phyloP scores from a whole-genome alignment of 2,113 vertebrate genomes.

The Aptenodytes forsteri region DNA sequence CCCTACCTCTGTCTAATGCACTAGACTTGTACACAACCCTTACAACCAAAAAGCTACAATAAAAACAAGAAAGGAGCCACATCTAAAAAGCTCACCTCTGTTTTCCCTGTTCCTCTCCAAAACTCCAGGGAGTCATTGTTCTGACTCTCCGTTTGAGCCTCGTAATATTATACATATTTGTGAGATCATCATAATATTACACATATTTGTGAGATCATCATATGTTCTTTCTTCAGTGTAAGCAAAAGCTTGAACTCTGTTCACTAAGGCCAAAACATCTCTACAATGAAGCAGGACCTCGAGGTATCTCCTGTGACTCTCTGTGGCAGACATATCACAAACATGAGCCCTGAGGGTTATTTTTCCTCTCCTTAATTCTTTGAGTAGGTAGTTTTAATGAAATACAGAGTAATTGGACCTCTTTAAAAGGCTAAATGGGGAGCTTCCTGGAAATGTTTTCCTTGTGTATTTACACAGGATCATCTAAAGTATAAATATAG shows the following conservation, averaged over 20 bases:
- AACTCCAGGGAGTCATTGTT: neutral
- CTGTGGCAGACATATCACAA: neutral
- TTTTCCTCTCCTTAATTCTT: neutral
- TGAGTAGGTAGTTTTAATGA: constrained; percentile 8
- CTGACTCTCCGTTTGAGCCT: neutral
- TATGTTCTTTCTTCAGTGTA: neutral
- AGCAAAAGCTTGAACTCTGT: neutral
- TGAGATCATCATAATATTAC: neutral
- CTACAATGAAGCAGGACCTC: neutral
- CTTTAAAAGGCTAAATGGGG: neutral
- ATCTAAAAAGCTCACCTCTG: neutral
- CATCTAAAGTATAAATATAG: constrained; percentile 3
- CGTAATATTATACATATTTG: neutral
- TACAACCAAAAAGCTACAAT: neutral
- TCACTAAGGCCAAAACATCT: neutral
- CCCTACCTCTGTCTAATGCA: neutral
- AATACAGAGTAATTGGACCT: neutral
- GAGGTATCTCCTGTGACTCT: neutral
- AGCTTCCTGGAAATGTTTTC: constrained; percentile 50
- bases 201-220: neutral
- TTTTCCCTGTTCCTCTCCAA: neutral
- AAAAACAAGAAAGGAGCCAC: neutral
- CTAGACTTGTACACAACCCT: neutral
- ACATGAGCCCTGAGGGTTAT: neutral
- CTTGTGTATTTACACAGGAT: neutral